phyloP scores from a whole-genome alignment of 2,888 invertebrate species.

The Diarsia rubi region DNA sequence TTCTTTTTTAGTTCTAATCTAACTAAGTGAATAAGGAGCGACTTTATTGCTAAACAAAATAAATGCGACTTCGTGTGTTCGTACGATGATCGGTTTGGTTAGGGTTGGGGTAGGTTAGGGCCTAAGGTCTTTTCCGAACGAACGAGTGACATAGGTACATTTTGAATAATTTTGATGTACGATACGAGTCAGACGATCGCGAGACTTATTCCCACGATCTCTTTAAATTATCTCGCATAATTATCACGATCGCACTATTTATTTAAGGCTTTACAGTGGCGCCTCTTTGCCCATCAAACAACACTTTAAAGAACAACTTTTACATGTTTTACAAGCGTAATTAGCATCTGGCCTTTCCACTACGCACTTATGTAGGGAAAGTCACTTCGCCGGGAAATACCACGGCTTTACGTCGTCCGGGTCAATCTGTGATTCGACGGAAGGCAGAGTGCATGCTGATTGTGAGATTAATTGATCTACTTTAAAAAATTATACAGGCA shows the following conservation, averaged over 20 bases:
- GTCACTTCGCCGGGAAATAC: conserved; percentile 18
- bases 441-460: background rate
- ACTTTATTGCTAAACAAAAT: background rate
- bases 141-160: background rate
- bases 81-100: background rate
- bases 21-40: background rate
- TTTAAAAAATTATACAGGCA: background rate
- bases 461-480: background rate
- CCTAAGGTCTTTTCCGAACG: background rate
- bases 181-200: too few relatives aligned
- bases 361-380: conserved; percentile 3
- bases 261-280: background rate
- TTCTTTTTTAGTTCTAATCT: too few relatives aligned
- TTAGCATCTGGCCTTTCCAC: conserved; percentile 37
- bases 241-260: background rate
- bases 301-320: conserved; percentile 2
- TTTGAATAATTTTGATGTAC: too few relatives aligned
- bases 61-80: background rate
- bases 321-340: conserved; percentile 11
- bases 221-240: too few relatives aligned
- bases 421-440: conserved; percentile 1
- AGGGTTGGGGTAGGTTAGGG: background rate
- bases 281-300: conserved; percentile 3
- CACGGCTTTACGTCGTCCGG: conserved; percentile 3
- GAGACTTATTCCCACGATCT: too few relatives aligned